phyloP scores from a whole-genome alignment of 1,140 invertebrate genomes.

The Popillia japonica region DNA sequence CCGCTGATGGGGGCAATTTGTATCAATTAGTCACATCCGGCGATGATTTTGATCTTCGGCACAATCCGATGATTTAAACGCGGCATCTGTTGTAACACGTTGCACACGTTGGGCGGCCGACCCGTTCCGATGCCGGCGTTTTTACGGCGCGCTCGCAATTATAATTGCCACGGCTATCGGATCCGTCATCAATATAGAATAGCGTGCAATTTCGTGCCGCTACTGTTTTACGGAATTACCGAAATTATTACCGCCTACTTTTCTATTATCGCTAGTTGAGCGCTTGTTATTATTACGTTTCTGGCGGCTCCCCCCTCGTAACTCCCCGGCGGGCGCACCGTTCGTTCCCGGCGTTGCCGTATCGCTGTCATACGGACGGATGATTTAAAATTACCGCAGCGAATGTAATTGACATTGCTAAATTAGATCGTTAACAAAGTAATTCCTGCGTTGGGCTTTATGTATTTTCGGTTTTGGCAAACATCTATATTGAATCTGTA shows the following conservation, averaged over 20 bases:
- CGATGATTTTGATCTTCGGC: slow-evolving; percentile 13
- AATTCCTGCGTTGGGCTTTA: slow-evolving; percentile 9
- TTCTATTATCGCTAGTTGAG: slow-evolving; percentile 6
- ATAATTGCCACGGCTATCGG: background rate
- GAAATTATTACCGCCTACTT: slow-evolving; percentile 12
- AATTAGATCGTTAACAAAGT: slow-evolving; percentile 19
- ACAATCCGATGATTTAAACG: slow-evolving; percentile 14
- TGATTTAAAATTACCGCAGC: slow-evolving; percentile 18
- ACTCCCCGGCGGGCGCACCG: background rate
- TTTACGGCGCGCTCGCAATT: background rate
- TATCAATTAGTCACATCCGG: slow-evolving; percentile 18
- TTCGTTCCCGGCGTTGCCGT: background rate
- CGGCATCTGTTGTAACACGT: slow-evolving; percentile 2
- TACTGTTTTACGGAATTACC: background rate
- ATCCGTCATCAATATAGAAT: background rate
- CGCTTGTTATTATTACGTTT: slow-evolving; percentile 13
- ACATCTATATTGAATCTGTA: background rate
- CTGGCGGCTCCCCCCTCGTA: background rate
- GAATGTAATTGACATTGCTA: slow-evolving; percentile 15
- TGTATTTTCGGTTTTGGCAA: slow-evolving; percentile 8
- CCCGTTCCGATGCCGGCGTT: background rate
- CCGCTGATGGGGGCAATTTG: background rate
- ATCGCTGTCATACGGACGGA: slow-evolving; percentile 2
- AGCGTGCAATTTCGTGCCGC: slow-evolving; percentile 3
- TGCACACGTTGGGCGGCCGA: background rate